phyloP scores from a whole-genome alignment of 2,113 vertebrate genomes.

The Brachionichthys hirsutus region DNA sequence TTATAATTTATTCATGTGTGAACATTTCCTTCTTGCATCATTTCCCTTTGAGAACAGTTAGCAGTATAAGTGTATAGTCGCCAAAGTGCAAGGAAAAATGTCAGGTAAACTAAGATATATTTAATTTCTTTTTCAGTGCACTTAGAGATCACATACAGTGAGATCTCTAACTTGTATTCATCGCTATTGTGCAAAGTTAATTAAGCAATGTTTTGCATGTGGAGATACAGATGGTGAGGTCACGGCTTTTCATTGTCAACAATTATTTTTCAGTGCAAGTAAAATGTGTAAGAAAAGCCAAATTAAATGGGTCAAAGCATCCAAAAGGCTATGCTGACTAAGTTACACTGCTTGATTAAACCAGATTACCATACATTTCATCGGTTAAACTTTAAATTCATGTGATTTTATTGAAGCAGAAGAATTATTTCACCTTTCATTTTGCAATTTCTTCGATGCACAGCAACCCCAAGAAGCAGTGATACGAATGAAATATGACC shows the following conservation, averaged over 20 bases:
- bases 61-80: constrained; percentile 2
- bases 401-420: no score
- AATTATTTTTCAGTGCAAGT: background rate
- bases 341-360: no score
- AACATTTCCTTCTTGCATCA: constrained; percentile 1
- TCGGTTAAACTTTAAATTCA: no score
- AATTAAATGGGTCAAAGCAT: no score
- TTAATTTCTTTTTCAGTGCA: constrained; percentile 4
- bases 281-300: background rate
- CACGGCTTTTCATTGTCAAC: constrained; percentile 2
- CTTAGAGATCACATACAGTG: background rate
- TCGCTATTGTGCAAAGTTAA: constrained; percentile 1
- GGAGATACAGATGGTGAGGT: constrained; percentile 26
- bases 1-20: constrained; percentile 13
- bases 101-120: constrained; percentile 32
- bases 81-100: constrained; percentile 12
- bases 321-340: no score
- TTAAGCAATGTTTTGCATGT: constrained; percentile 17
- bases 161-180: constrained; percentile 9
- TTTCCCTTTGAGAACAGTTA: background rate
- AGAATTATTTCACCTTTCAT: no score
- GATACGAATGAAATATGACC: background rate
- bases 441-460: no score
- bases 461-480: no score
- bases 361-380: no score